Evolutionary conservation across 2,797 vertebrate genomes (phyloP), one percentile per base, ranked within the genome.

Genomic region (Lepus townsendii): DNA sequence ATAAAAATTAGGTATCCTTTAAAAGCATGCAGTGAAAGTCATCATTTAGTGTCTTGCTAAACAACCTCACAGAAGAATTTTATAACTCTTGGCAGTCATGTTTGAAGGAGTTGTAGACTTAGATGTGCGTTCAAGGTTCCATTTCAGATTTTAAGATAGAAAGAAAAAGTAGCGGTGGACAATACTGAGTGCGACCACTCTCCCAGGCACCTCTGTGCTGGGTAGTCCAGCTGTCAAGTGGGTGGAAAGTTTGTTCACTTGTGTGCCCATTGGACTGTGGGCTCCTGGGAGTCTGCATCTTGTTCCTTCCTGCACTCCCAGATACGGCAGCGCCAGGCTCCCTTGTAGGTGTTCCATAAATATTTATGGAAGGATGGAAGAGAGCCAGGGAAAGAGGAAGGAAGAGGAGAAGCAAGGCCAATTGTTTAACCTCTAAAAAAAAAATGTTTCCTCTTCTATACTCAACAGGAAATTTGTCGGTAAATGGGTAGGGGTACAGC

Each of bases 1-100:
- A n/a, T 14, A 35, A 66, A 69, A 57, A 24, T 11, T 27, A 20
- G 20, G 3, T 76, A 17, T 66, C 9, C 38, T 79, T 79, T 86
- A 16, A 78, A 88, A 85, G 60, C 75, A 8, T 20, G 66, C 32
- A 30, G 65, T 13, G 11, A 88, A 83, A 93, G 42, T 54, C 77
- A 8, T 83, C 50, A 72, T 83, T 83, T 47, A 76, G 42, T 65
- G 27, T n/a, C 52, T 35, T 65, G n/a, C 72, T 88, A 71, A 90
- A 78, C 65, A 94, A 92, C 86, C 26, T 88, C 54, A 80, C 9
- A 68, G 75, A 77, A 87, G 54, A 77, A 66, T 68, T 85, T 47
- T 47, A 42, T 47, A 22, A 73, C 7, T 62, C 79, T 93, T 68
- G 66, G 38, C 42, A 38, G 17, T 76, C 27, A 22, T 1, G 9